Conservation (phyloP, 2,888 invertebrate species). For the Tetragonisca angustula region DNA sequence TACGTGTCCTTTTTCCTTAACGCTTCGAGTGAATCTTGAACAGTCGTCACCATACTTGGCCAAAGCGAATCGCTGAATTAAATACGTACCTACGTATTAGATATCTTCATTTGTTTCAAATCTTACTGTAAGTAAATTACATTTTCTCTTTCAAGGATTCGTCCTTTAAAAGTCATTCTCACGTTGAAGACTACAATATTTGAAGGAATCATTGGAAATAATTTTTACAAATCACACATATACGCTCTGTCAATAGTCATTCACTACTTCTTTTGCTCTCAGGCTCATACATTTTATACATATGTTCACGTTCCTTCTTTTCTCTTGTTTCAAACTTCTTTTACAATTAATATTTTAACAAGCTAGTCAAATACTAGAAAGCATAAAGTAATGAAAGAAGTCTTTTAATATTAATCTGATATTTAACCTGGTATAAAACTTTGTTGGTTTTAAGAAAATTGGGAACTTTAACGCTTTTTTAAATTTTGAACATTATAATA, state of each 20-base stretch:
- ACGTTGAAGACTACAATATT: constrained; percentile 36
- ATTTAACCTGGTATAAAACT: fast-evolving
- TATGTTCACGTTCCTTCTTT: constrained; percentile 44
- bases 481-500: no score
- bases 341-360: constrained; percentile 40
- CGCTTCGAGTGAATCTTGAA: constrained; percentile 27
- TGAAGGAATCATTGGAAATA: constrained; percentile 37
- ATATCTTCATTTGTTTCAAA: constrained; percentile 27
- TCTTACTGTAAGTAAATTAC: constrained; percentile 28
- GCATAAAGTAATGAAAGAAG: constrained; percentile 47
- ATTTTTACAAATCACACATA: constrained; percentile 29
- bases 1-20: neutral
- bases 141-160: constrained; percentile 21
- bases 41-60: constrained; percentile 34
- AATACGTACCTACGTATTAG: constrained; percentile 58
- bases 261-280: constrained; percentile 9
- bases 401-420: constrained; percentile 21
- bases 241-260: constrained; percentile 11
- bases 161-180: constrained; percentile 19
- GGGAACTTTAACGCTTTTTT: neutral
- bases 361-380: constrained; percentile 52
- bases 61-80: constrained; percentile 54
- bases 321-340: constrained; percentile 5
- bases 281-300: constrained; percentile 52
- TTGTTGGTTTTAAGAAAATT: neutral